These are phyloP conservation scores for Rhyacophila brunnea DNA, from an alignment of 1,140 invertebrate species.

Conservation along the genomic window DNA sequence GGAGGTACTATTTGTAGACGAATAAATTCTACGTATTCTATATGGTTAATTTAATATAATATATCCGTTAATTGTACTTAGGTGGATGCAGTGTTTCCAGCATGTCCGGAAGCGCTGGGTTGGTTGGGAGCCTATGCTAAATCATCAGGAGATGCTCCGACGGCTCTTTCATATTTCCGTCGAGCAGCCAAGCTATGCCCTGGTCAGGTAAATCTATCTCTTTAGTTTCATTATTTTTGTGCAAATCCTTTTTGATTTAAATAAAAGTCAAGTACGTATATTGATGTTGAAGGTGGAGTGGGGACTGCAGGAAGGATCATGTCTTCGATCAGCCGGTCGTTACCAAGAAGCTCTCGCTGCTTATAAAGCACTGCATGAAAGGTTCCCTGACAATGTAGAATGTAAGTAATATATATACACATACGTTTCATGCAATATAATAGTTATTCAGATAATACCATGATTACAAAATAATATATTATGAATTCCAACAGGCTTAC, in stretches of 20 bases:
- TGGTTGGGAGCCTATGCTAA: slow-evolving; percentile 46
- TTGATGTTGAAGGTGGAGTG: slow-evolving; percentile 43
- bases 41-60: neutral
- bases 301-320: slow-evolving; percentile 49
- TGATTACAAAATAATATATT: neutral
- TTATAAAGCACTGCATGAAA: slow-evolving; percentile 48
- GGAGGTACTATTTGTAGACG: neutral
- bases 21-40: neutral
- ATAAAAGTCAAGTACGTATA: neutral
- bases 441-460: neutral
- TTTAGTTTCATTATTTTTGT: neutral
- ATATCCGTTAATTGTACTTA: slow-evolving; percentile 17
- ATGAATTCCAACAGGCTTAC: slow-evolving; percentile 42
- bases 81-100: slow-evolving; percentile 51
- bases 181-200: slow-evolving; percentile 47
- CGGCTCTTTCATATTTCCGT: slow-evolving; percentile 46
- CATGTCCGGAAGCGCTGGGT: slow-evolving; percentile 41
- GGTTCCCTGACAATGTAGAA: slow-evolving; percentile 50
- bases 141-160: slow-evolving; percentile 36
- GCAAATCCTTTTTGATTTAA: neutral
- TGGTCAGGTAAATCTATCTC: slow-evolving; percentile 38
- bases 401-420: slow-evolving; percentile 39
- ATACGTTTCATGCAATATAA: neutral
- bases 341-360: slow-evolving; percentile 49
- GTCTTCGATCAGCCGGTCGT: slow-evolving; percentile 46